Evolutionary conservation across 2,888 invertebrate genomes (phyloP).

Genomic region (Clostera curtula): DNA sequence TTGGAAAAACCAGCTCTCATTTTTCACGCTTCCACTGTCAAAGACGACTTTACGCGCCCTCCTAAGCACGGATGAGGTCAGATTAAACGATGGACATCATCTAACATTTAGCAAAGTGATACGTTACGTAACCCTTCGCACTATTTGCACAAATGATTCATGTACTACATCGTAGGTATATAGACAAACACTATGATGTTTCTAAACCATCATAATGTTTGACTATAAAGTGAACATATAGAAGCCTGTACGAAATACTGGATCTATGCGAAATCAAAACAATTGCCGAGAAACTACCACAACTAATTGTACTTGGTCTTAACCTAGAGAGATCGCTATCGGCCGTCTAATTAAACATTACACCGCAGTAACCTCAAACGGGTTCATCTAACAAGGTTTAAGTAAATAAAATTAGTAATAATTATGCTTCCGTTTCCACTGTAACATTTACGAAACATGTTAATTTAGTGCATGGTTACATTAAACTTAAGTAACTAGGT

Average conservation of each 20-base stretch:
- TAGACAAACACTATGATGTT: too few relatives aligned
- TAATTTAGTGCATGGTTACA: not conserved
- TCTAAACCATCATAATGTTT: too few relatives aligned
- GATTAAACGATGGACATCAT: too few relatives aligned
- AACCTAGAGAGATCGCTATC: conserved; percentile 64
- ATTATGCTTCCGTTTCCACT: conserved; percentile 25
- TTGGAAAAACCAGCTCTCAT: too few relatives aligned
- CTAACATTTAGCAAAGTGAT: too few relatives aligned
- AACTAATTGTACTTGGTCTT: conserved; percentile 45
- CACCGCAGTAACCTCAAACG: conserved; percentile 39
- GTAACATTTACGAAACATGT: not conserved
- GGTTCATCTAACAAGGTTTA: conserved; percentile 40
- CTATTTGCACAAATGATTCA: too few relatives aligned
- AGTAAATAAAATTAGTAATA: conserved; percentile 28
- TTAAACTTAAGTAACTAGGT: not conserved
- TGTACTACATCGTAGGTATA: too few relatives aligned
- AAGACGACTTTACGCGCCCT: too few relatives aligned
- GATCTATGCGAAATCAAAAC: conserved; percentile 20
- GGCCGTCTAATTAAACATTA: conserved; percentile 45
- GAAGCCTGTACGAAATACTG: conserved; percentile 13
- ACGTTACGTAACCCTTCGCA: too few relatives aligned
- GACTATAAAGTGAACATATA: too few relatives aligned
- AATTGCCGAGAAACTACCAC: conserved; percentile 25
- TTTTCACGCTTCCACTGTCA: too few relatives aligned
- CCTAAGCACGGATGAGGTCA: too few relatives aligned